These are phyloP conservation scores for Crocuta crocuta DNA, from an alignment of 2,113 vertebrate species.

Conservation along the genomic window DNA sequence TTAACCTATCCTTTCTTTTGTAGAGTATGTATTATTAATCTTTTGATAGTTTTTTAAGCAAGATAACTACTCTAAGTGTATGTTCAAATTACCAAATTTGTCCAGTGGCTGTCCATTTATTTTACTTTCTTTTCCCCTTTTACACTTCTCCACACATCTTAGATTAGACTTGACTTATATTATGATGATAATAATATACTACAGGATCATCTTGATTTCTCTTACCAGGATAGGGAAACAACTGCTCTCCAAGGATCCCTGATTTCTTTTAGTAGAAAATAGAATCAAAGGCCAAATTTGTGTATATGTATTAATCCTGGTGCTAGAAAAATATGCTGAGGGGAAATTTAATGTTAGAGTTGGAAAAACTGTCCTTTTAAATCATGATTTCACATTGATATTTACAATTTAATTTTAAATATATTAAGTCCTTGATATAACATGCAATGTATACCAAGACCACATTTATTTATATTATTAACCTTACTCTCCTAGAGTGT, in stretches of 20 bases:
- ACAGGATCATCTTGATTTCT: background rate
- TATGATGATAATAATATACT: background rate
- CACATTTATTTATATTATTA: background rate
- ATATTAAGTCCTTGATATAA: background rate
- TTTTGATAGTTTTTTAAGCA: background rate
- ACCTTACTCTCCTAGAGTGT: background rate
- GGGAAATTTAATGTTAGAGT: background rate
- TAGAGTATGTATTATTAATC: background rate
- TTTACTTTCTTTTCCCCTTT: background rate
- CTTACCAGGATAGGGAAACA: background rate
- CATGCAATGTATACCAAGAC: background rate
- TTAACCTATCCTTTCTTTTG: background rate
- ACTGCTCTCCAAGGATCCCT: background rate
- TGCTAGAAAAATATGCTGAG: background rate
- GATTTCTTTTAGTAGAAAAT: constrained; percentile 36
- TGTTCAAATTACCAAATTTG: background rate
- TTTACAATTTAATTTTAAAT: background rate
- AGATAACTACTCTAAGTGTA: background rate
- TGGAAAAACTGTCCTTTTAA: background rate
- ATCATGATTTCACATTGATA: background rate
- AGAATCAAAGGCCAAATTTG: background rate
- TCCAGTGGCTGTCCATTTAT: background rate
- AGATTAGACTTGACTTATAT: background rate
- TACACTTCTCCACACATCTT: background rate
- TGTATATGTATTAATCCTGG: background rate